Base-by-base conservation (phyloP, 2,113 vertebrate genomes). In the Sisor rabdophorus region DNA sequence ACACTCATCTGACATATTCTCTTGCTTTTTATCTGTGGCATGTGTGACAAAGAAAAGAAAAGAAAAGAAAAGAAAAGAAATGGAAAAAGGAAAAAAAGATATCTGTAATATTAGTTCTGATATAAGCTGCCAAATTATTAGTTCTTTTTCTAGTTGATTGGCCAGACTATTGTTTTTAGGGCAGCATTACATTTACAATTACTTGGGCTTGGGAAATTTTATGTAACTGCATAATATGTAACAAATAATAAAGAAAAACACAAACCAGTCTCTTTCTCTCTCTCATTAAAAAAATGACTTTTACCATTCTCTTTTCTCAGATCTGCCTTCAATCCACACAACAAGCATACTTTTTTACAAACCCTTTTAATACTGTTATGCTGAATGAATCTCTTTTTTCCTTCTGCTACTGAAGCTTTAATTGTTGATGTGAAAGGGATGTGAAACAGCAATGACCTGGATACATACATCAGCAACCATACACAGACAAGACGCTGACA, bases 21-120 rank as follows among this genome's bases (percentile, higher is more conserved):
- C 26, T 11, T 74, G 86, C 79, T 89, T 92, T 71, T 79, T 91
- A 17, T 93, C 94, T 96, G 85, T 75, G 90, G 90, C 83, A 36
- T 36, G 7, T 36, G n/a, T n/a, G n/a, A n/a, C 63, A 84, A 17
- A 0, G 16, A 67, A 15, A 72, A 50, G 22, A 59, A 8, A 63
- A 74, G 17, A 69, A 8, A 53, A 30, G 26, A 55, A 30, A 44
- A 44, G 40, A 44, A 10, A 44, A 44, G 40, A 44, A 10, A 44
- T 8, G 40, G 10, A 10, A 44, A 44, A 9, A 44, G 8, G 10
- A 44, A 9, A 44, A 10, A 44, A 44, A n/a, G n/a, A n/a, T n/a
- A n/a, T n/a, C n/a, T n/a, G n/a, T n/a, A n/a, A n/a, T n/a, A n/a
- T n/a, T n/a, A n/a, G n/a, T n/a, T n/a, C n/a, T n/a, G n/a, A n/a